Base-by-base conservation (phyloP, 2,113 vertebrate species). In the Oncorhynchus nerka region DNA sequence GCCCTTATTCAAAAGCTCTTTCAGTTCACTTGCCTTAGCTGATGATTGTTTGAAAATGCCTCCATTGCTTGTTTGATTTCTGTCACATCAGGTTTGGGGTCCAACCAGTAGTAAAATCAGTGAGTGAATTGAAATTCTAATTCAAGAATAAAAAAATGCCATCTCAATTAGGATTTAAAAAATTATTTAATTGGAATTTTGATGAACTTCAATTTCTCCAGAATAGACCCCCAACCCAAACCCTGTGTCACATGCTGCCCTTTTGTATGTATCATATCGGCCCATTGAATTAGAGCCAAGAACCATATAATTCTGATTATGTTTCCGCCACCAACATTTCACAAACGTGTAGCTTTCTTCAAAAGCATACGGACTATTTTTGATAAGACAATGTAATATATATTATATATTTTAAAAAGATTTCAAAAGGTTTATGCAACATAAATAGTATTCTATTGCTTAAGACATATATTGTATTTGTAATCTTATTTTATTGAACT, bases 361-460 rank as follows among this genome's bases (percentile, higher is more conserved):
- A 55, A 83, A 73, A 82, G 76, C 74, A 48, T 79, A 79, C 57
- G 74, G 45, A 73, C 74, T 66, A 19, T 85, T 79, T 85, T 89
- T 84, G 64, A 78, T 74, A 83, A 83, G 66, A n/a, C 51, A 68
- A 57, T 84, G 59, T 82, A 80, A 82, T 4, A 76, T 79, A 79
- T 82, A 22, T 78, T 71, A 70, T 55, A 82, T 78, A 59, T 57
- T 32, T 24, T 1, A 24, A 68, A 75, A 65, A 15, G 19, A 30
- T 34, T 59, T 48, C 16, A 69, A 55, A 75, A 68, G 19, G 34
- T 32, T 28, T 75, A 74, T 71, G 80, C 24, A 34, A 83, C 82
- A 13, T 30, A 83, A 84, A 88, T 81, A 90, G 80, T 89, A 85
- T 88, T 88, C 64, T 76, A 55, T 83, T 84, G 86, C 78, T 84